Conservation (phyloP, 1,140 invertebrate genomes). For the Drosophila kanapiae region DNA sequence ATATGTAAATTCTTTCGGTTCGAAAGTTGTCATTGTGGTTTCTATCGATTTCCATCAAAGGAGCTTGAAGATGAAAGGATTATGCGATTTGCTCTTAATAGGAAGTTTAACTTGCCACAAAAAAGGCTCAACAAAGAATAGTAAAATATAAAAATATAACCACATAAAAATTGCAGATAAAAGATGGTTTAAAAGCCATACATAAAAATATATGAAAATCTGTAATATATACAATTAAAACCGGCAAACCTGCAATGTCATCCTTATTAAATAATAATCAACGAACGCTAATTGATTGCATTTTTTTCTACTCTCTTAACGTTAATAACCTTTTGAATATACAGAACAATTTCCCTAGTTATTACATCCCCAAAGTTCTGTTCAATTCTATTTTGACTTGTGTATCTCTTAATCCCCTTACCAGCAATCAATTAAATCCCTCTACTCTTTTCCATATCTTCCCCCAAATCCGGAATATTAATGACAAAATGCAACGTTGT, state of each 20-base stretch:
- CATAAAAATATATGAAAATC: too few relatives aligned
- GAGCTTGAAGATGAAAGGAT: background rate
- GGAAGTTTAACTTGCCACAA: background rate
- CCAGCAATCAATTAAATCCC: conserved; percentile 26
- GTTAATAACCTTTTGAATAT: too few relatives aligned
- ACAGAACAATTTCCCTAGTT: too few relatives aligned
- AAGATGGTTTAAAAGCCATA: too few relatives aligned
- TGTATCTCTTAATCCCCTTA: conserved; percentile 12
- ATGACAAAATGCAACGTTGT: conserved; percentile 33
- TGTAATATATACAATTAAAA: too few relatives aligned
- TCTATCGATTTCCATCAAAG: conserved; percentile 14
- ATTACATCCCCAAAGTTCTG: too few relatives aligned
- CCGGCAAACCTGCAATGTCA: too few relatives aligned
- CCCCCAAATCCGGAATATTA: conserved; percentile 24
- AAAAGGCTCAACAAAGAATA: background rate
- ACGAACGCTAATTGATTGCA: too few relatives aligned
- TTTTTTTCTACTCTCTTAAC: background rate
- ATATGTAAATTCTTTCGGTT: conserved; percentile 61
- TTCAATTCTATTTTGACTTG: background rate
- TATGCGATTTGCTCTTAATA: background rate
- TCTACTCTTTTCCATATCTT: conserved; percentile 9
- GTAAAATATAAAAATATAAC: background rate
- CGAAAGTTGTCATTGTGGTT: conserved; percentile 56
- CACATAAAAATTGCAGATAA: background rate
- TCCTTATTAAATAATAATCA: too few relatives aligned